Evolutionary conservation across 2,797 vertebrate genomes (phyloP).

Genomic region (Natrix natrix): DNA sequence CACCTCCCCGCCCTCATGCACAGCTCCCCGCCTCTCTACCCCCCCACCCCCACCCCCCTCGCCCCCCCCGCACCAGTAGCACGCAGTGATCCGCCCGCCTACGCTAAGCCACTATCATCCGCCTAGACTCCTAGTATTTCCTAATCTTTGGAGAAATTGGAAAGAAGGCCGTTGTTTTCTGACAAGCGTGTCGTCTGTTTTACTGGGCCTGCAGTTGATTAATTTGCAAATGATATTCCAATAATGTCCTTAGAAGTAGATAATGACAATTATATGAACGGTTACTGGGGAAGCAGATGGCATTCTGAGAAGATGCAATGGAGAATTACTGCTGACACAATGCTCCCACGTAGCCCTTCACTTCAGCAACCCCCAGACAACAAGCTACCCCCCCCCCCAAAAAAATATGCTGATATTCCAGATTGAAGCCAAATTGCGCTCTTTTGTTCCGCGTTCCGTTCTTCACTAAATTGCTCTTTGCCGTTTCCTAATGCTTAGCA

Average conservation of each 20-base stretch:
- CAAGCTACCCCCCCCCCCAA: constrained; percentile 38
- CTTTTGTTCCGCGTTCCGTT: constrained; percentile 69
- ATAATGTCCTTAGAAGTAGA: constrained; percentile 98
- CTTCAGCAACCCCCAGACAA: constrained; percentile 80
- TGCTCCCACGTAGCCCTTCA: constrained; percentile 89
- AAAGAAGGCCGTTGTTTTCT: constrained; percentile 75
- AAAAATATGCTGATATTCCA: constrained; percentile 78
- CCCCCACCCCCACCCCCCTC: no score
- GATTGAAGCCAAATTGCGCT: constrained; percentile 78
- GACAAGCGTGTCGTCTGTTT: constrained; percentile 81
- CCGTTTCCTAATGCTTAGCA: constrained; percentile 69
- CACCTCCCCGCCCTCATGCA: no score
- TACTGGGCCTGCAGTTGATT: constrained; percentile 89
- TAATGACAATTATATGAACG: constrained; percentile 99
- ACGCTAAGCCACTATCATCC: no score
- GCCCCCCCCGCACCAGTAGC: no score
- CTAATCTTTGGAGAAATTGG: constrained; percentile 68
- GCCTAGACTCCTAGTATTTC: neutral
- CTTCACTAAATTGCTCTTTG: constrained; percentile 70
- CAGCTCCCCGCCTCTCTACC: no score
- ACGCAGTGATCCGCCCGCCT: no score
- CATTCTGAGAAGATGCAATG: constrained; percentile 93
- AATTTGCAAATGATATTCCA: constrained; percentile 96
- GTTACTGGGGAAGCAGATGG: constrained; percentile 97
- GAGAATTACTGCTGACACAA: constrained; percentile 95